Evolutionary conservation across 2,888 invertebrate species (phyloP).

Genomic region (Crossocerus cetratus): DNA sequence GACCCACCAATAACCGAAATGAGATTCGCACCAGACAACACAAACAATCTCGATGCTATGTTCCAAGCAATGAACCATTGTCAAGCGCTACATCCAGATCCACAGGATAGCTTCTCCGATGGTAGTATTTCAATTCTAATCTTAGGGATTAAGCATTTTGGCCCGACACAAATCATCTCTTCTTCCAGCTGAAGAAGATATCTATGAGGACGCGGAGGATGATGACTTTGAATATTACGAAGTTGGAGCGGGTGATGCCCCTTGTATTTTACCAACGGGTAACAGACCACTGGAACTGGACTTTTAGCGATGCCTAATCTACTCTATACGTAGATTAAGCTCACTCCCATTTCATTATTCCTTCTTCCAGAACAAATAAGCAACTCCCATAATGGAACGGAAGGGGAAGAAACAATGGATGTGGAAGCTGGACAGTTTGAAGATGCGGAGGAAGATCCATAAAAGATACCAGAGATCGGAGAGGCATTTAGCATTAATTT

Average conservation of each 20-base stretch:
- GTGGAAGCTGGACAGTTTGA: constrained; percentile 79
- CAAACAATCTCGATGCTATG: constrained; percentile 81
- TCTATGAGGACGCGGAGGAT: constrained; percentile 78
- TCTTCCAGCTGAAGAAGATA: constrained; percentile 76
- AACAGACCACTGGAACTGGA: constrained; percentile 22
- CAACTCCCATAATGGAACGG: constrained; percentile 73
- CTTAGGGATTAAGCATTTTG: neutral
- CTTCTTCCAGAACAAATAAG: constrained; percentile 74
- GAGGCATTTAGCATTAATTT: constrained; percentile 71
- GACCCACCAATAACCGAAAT: constrained; percentile 83
- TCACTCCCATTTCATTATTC: neutral
- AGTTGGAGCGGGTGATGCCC: constrained; percentile 76
- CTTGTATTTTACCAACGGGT: constrained; percentile 72
- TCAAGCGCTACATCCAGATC: constrained; percentile 89
- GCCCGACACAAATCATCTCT: constrained; percentile 6
- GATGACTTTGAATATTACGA: constrained; percentile 77
- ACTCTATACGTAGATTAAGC: neutral
- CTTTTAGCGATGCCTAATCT: too few species aligned
- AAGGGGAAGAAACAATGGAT: constrained; percentile 77
- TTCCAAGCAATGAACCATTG: constrained; percentile 87
- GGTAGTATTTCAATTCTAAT: constrained; percentile 62
- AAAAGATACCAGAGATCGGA: constrained; percentile 56
- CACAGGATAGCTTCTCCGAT: constrained; percentile 80
- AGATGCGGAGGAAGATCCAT: constrained; percentile 79
- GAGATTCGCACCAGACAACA: constrained; percentile 84